Evolutionary conservation across 2,113 vertebrate genomes (phyloP).

Genomic region (Nothoprocta perdicaria): DNA sequence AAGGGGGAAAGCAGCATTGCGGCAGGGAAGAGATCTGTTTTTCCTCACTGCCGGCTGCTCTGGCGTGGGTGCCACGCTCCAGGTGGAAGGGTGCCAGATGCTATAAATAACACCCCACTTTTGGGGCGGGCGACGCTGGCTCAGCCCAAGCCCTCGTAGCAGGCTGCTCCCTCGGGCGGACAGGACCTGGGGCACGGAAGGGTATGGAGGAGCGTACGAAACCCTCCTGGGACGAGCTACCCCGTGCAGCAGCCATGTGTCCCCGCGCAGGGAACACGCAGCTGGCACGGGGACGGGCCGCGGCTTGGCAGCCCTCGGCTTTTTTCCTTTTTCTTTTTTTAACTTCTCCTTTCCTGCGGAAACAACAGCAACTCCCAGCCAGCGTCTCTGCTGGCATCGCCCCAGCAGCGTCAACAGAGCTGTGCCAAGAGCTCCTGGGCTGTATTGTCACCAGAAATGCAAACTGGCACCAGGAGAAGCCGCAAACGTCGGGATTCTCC

Average conservation of each 20-base stretch:
- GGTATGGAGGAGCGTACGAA: neutral
- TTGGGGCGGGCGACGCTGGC: neutral
- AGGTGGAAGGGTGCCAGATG: neutral
- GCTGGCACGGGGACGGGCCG: neutral
- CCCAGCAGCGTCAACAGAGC: neutral
- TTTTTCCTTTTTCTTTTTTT: neutral
- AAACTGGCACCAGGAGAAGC: accelerated
- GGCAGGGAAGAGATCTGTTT: too few relatives aligned
- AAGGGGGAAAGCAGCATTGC: too few relatives aligned
- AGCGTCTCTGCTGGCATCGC: neutral
- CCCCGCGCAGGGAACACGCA: neutral
- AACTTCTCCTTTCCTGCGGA: neutral
- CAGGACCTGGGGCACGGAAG: neutral
- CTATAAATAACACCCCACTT: neutral
- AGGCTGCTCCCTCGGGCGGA: neutral
- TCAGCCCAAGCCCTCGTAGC: neutral
- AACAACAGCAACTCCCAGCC: neutral
- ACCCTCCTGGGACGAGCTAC: neutral
- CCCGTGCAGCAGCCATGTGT: constrained; percentile 20
- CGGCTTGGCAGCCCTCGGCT: accelerated
- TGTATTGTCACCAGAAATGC: neutral
- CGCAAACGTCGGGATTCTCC: neutral
- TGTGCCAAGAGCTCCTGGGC: neutral
- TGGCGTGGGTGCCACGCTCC: too few relatives aligned
- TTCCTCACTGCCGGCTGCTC: too few relatives aligned